Conservation (phyloP, 1,140 invertebrate species). For the Triops cancriformis region DNA sequence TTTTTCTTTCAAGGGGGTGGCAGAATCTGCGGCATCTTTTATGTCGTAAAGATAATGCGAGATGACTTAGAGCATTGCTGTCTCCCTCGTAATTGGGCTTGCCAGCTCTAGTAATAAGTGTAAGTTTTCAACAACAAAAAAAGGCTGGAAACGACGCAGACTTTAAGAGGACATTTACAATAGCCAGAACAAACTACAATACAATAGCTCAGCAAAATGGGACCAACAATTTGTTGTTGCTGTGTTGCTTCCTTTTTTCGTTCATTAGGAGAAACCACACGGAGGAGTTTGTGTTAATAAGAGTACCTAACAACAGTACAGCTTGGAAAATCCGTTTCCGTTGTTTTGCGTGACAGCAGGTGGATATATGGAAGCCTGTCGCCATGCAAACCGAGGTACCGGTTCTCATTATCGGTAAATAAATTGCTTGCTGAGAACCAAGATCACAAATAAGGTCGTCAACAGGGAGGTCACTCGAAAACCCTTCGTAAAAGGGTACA, state of each 20-base stretch:
- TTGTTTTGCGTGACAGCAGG: not conserved
- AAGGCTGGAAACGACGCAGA: not conserved
- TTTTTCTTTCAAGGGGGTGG: not conserved
- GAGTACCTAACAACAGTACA: not conserved
- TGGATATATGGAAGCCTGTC: not conserved
- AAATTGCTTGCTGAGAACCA: not conserved
- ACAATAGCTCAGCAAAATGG: too few species aligned
- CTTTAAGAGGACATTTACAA: not conserved
- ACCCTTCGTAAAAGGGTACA: not conserved
- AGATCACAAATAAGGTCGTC: constrained; percentile 2
- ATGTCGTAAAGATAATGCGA: not conserved
- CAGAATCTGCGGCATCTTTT: not conserved
- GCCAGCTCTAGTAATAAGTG: not conserved
- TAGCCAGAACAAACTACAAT: not conserved
- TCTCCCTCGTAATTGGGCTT: not conserved
- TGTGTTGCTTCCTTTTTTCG: too few species aligned
- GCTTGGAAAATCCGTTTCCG: not conserved
- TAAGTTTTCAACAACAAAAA: not conserved
- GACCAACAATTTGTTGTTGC: too few species aligned
- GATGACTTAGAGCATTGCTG: not conserved
- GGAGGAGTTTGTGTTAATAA: not conserved
- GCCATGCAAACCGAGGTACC: not conserved
- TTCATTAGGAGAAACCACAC: too few species aligned
- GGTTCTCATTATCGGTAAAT: not conserved
- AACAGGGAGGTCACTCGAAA: not conserved